Percentiles rank a stretch among this genome's conserved stretches.
These are phyloP conservation scores for Drosophila cardini DNA, from an alignment of 1,140 invertebrate species.

Conservation along the genomic window DNA sequence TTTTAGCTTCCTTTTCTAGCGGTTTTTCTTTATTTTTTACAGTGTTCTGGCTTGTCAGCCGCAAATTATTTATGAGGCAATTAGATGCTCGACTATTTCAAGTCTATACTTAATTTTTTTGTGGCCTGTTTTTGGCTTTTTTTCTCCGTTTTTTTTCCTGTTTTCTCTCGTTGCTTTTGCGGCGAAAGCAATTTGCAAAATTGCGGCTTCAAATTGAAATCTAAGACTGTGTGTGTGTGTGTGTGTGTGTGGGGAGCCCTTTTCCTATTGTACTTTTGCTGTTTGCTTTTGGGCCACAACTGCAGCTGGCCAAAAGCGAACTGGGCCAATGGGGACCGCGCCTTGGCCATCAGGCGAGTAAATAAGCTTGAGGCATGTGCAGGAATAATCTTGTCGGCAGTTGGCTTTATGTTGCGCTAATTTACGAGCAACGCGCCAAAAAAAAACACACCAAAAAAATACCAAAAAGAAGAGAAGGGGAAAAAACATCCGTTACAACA, in stretches of 20 bases:
- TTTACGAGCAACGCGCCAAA: slow-evolving; percentile 61
- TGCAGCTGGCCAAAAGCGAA: slow-evolving; percentile 28
- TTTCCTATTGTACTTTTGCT: neutral
- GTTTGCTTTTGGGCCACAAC: slow-evolving; percentile 15
- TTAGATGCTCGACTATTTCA: slow-evolving; percentile 42
- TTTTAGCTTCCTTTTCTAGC: neutral
- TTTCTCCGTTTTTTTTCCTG: neutral
- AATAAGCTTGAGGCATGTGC: slow-evolving; percentile 38
- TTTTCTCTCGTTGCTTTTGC: slow-evolving; percentile 13
- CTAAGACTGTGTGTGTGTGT: neutral
- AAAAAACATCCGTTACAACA: slow-evolving; percentile 6
- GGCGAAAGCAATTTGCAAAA: slow-evolving; percentile 29
- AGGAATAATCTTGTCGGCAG: slow-evolving; percentile 65
- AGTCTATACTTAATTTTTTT: slow-evolving; percentile 27
- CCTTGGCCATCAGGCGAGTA: slow-evolving; percentile 17
- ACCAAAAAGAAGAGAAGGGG: slow-evolving; percentile 12
- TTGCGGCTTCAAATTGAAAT: slow-evolving; percentile 38
- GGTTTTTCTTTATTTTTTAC: slow-evolving; percentile 24
- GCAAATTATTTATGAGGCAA: slow-evolving; percentile 72
- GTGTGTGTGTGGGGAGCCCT: neutral
- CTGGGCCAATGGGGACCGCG: slow-evolving; percentile 44
- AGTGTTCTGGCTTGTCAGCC: slow-evolving; percentile 7
- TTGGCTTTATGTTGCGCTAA: slow-evolving; percentile 64
- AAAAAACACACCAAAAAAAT: slow-evolving; percentile 32
- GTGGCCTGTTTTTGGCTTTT: no score